Base-by-base conservation (phyloP, 1,140 invertebrate genomes). In the Drosophila paulistorum region DNA sequence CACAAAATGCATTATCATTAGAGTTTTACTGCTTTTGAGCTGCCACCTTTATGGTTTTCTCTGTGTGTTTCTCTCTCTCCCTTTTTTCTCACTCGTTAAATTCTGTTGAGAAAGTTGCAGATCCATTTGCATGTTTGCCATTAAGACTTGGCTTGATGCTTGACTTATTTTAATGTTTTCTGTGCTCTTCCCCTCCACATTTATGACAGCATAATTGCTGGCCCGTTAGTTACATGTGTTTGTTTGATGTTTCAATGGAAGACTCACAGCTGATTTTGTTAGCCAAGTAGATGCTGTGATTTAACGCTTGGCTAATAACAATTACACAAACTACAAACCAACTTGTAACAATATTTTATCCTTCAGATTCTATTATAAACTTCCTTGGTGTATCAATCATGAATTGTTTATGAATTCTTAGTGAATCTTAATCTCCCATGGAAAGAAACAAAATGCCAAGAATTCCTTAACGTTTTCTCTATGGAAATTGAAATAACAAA, bases 231-330 rank as follows among this genome's bases (percentile, higher is more conserved):
- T 48, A 63, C 39, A 68, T 30, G 30, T 30, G 30, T 54, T 57
- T 37, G 71, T 68, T 69, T 81, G 67, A 23, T 23, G 45, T 48
- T 48, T 54, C 20, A 17, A 54, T 54, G 23, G 20, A 42, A 70
- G 37, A n/a, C 37, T 20, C 51, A 41, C 30, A 37, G 30, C 39
- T 20, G 55, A 61, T 75, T 73, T 72, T 71, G 71, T 61, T 67
- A 42, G 48, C 72, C 63, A 81, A 81, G 72, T 81, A 82, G 79
- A 54, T 69, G 71, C 75, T 70, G 76, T 67, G 69, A 65, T 82
- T 83, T 83, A 82, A 74, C 79, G 80, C 71, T 79, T 75, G 76
- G 80, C 80, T 79, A 68, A 69, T 65, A 54, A 66, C 80, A 79
- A 83, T 82, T 82, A 82, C 70, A 74, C 58, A 65, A 66, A 66